A percentile compares a stretch with the other conserved stretches of the same genome.
phyloP scores from a whole-genome alignment of 2,113 vertebrate genomes.

The Podiceps cristatus region DNA sequence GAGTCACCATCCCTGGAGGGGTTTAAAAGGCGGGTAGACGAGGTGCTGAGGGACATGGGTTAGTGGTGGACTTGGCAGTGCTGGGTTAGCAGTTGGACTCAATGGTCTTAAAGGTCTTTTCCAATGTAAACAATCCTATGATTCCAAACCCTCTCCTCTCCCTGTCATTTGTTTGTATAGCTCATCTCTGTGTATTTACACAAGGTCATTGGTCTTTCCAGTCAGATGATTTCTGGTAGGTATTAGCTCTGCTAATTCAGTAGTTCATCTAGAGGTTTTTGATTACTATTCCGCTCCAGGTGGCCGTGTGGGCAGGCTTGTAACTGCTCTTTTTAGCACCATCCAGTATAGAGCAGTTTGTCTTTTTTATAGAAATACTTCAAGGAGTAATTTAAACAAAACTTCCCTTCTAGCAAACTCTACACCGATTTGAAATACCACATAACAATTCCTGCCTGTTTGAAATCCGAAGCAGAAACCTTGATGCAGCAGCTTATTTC shows the following conservation, averaged over 20 bases:
- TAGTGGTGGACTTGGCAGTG: too few relatives aligned
- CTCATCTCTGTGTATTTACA: neutral
- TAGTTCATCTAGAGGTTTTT: slow-evolving; percentile 51
- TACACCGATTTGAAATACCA: neutral
- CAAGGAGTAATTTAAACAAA: slow-evolving; percentile 33
- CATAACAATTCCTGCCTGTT: neutral
- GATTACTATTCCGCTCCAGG: slow-evolving; percentile 51
- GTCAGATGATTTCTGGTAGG: slow-evolving; percentile 11
- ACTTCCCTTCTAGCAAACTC: neutral
- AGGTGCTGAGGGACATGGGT: too few relatives aligned
- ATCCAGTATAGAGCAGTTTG: neutral
- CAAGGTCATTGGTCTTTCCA: neutral
- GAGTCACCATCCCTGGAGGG: too few relatives aligned
- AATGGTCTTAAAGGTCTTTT: too few relatives aligned
- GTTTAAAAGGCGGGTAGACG: too few relatives aligned
- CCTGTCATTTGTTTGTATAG: neutral
- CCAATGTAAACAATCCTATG: too few relatives aligned
- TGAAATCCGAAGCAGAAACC: neutral
- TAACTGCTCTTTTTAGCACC: slow-evolving; percentile 60
- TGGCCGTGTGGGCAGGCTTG: slow-evolving; percentile 43
- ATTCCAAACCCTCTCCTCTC: neutral
- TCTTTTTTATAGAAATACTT: slow-evolving; percentile 42
- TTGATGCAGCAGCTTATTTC: neutral
- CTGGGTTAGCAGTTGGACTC: too few relatives aligned
- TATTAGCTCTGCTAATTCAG: slow-evolving; percentile 42